Evolutionary conservation across 2,888 invertebrate genomes (phyloP).

Genomic region (Hirtodrosophila histrioides): DNA sequence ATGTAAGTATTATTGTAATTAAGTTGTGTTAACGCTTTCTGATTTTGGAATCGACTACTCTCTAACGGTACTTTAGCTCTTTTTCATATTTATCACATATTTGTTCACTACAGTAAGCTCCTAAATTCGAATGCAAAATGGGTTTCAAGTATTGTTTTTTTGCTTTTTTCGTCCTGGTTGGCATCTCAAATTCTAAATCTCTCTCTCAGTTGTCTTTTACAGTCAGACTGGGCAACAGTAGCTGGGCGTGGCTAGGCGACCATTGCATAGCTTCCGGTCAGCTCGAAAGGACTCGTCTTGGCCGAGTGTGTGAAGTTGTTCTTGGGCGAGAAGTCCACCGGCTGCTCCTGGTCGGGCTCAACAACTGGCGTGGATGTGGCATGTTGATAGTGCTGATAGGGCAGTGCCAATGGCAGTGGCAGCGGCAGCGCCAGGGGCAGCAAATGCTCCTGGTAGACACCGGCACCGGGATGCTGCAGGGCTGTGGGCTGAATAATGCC

Average conservation of each 20-base stretch:
- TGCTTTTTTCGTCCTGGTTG: constrained; percentile 7
- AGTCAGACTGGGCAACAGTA: constrained; percentile 30
- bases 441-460: constrained; percentile 42
- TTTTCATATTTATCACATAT: constrained; percentile 74
- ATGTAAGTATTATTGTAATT: constrained; percentile 4
- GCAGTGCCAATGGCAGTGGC: constrained; percentile 56
- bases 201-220: constrained; percentile 59
- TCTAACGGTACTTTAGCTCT: constrained; percentile 67
- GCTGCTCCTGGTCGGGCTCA: constrained; percentile 77
- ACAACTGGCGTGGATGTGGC: constrained; percentile 14
- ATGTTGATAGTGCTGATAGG: constrained; percentile 52
- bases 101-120: constrained; percentile 72
- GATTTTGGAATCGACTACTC: constrained; percentile 68
- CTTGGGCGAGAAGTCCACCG: constrained; percentile 84
- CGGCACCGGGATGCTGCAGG: constrained; percentile 40
- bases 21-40: constrained; percentile 21
- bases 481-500: constrained; percentile 81
- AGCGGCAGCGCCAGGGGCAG: constrained; percentile 32
- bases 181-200: constrained; percentile 24
- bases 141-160: constrained; percentile 19
- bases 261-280: constrained; percentile 83
- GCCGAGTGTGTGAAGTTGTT: constrained; percentile 84
- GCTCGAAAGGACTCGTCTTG: constrained; percentile 83
- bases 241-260: constrained; percentile 69
- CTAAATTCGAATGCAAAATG: constrained; percentile 60